Conservation (phyloP, 1,140 invertebrate genomes). For the Papilio polytes region DNA sequence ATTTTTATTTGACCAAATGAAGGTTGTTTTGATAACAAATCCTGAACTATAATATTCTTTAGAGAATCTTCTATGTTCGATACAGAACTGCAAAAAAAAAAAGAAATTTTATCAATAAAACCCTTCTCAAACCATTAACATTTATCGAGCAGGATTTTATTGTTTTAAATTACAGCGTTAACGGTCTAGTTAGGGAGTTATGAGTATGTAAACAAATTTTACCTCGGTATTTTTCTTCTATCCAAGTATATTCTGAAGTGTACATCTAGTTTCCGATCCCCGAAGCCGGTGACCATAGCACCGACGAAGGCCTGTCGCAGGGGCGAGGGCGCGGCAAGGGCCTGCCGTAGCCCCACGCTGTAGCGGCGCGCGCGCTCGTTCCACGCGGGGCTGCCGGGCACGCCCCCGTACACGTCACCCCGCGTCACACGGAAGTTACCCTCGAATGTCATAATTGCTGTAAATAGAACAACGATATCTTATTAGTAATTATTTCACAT, state of each 20-base stretch:
- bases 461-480: constrained; percentile 43
- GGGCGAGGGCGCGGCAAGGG: constrained; percentile 81
- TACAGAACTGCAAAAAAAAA: constrained; percentile 83
- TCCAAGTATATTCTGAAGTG: constrained; percentile 90
- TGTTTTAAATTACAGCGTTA: too few species aligned
- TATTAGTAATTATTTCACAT: not conserved
- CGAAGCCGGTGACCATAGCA: constrained; percentile 87
- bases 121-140: not conserved
- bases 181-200: too few species aligned
- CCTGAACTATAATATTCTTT: constrained; percentile 87
- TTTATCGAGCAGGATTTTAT: not conserved
- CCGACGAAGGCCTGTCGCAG: constrained; percentile 87
- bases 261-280: constrained; percentile 88
- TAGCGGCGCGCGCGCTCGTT: constrained; percentile 81
- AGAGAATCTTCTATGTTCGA: constrained; percentile 87
- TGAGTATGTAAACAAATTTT: constrained; percentile 29
- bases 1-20: constrained; percentile 88
- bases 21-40: constrained; percentile 86
- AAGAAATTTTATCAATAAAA: not conserved
- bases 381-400: constrained; percentile 70
- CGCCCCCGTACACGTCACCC: constrained; percentile 87
- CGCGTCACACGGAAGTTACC: constrained; percentile 87
- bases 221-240: constrained; percentile 89
- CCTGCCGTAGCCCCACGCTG: constrained; percentile 84
- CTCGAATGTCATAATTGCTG: constrained; percentile 88